phyloP scores from a whole-genome alignment of 2,113 vertebrate species.

The Vulpes ferrilata region DNA sequence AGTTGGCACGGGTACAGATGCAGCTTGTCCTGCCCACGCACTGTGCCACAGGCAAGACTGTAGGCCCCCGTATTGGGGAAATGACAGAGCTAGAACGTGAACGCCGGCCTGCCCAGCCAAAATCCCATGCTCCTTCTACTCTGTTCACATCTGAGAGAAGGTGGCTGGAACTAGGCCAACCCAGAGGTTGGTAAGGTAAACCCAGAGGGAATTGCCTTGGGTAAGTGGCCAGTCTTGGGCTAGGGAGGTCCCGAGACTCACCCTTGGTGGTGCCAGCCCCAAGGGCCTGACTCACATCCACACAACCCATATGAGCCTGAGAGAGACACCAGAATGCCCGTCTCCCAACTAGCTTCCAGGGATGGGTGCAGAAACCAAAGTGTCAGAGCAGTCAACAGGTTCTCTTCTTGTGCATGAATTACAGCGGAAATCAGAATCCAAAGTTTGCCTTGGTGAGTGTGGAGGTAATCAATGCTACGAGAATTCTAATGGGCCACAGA shows the following conservation, averaged over 20 bases:
- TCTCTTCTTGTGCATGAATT: neutral
- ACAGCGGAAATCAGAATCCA: neutral
- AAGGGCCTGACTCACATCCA: neutral
- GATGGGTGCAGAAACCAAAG: neutral
- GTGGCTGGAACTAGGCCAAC: neutral
- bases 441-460: neutral
- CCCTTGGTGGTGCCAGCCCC: neutral
- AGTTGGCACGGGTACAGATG: neutral
- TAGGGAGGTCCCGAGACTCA: neutral
- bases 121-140: neutral
- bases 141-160: neutral
- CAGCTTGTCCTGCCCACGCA: neutral
- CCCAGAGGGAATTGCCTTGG: neutral
- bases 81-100: neutral
- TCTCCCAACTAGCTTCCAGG: neutral
- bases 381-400: accelerated
- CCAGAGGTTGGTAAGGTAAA: neutral
- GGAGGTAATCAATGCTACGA: neutral
- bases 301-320: neutral
- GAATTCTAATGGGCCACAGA: neutral
- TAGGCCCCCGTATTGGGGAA: neutral
- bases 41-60: accelerated
- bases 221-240: neutral
- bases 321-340: neutral
- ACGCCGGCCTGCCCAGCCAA: no score